Evolutionary conservation across 2,113 vertebrate species (phyloP).

Genomic region (Melanocharis versteri): DNA sequence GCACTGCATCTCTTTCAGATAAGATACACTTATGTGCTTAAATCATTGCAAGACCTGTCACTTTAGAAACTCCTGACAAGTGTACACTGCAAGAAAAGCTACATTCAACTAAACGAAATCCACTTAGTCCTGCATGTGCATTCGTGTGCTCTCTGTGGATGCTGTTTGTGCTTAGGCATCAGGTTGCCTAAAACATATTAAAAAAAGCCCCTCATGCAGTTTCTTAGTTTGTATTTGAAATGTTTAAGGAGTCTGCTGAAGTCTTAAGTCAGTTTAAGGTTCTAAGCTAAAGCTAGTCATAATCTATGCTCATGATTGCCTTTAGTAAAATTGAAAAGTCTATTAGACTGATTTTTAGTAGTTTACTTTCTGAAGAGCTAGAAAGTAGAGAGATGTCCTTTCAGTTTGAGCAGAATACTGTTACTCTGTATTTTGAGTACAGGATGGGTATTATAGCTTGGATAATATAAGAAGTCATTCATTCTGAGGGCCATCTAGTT

Average conservation of each 20-base stretch:
- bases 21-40: background rate
- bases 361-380: background rate
- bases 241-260: background rate
- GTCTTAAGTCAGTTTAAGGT: background rate
- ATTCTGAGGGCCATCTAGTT: background rate
- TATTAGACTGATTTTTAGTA: background rate
- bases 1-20: background rate
- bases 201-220: background rate
- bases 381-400: background rate
- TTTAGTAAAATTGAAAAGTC: background rate
- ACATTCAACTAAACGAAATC: background rate
- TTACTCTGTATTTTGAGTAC: background rate
- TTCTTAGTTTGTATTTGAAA: background rate
- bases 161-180: background rate
- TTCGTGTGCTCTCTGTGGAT: background rate
- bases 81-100: background rate
- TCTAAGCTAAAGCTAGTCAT: background rate
- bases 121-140: background rate
- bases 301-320: background rate
- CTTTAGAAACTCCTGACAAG: background rate
- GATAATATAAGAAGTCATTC: background rate
- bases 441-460: background rate
- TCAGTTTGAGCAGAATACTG: background rate
- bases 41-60: background rate
- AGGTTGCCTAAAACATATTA: background rate